Conservation (phyloP, 2,113 vertebrate species). For the Pelecanus crispus region DNA sequence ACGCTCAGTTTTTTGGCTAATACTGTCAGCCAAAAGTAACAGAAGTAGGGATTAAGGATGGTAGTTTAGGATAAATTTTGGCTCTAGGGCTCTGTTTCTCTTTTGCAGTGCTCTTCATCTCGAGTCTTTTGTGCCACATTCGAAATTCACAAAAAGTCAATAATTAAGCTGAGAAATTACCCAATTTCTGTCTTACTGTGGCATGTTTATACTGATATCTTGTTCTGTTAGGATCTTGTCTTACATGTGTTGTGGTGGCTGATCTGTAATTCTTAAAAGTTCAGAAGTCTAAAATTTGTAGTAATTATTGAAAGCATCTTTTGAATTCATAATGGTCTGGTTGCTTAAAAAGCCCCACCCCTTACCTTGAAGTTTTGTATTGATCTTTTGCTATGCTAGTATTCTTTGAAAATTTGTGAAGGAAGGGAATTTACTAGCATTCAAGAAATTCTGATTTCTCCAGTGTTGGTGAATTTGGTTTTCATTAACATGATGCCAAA, state of each 20-base stretch:
- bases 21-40: not conserved
- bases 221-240: slow-evolving; percentile 38
- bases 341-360: not conserved
- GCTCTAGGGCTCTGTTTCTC: not conserved
- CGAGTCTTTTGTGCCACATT: slow-evolving; percentile 4
- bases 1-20: not conserved
- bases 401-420: not conserved
- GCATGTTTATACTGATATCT: slow-evolving; percentile 8
- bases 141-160: not conserved
- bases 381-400: not conserved
- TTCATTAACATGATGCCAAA: not conserved
- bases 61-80: not conserved
- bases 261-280: not conserved
- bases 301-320: not conserved
- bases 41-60: not conserved
- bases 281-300: not conserved
- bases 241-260: slow-evolving; percentile 26
- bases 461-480: slow-evolving; percentile 22
- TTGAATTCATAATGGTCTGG: not conserved
- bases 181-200: not conserved
- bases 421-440: not conserved
- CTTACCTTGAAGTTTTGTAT: not conserved
- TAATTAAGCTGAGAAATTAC: not conserved
- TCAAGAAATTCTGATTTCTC: not conserved
- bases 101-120: not conserved